These are phyloP conservation scores for Meloe dianella DNA, from an alignment of 2,888 invertebrate species.

Conservation along the genomic window DNA sequence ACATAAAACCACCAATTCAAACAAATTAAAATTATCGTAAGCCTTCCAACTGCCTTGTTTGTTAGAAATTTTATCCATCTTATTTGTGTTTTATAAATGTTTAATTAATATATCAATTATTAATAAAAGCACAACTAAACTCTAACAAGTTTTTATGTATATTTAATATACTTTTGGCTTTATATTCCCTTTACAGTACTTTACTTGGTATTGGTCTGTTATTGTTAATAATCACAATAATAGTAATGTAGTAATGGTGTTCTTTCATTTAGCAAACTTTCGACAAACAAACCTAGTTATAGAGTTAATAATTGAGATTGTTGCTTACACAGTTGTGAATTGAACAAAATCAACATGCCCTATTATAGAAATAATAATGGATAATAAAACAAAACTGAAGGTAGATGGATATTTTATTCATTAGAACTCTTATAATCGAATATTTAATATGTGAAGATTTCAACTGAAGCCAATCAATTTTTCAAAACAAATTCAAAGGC, in stretches of 20 bases:
- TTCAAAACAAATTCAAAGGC: not conserved
- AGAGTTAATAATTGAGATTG: conserved; percentile 25
- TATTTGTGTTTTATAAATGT: not conserved
- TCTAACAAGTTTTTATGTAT: not conserved
- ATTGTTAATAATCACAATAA: not conserved
- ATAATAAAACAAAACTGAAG: conserved; percentile 18
- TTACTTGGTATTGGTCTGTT: not conserved
- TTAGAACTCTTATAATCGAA: not conserved
- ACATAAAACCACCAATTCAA: too few species aligned
- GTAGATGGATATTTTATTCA: conserved; percentile 7
- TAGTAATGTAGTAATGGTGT: too few species aligned
- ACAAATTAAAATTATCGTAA: not conserved
- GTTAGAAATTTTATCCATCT: too few species aligned
- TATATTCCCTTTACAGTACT: not conserved
- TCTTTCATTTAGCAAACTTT: conserved; percentile 2
- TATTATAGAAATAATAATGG: conserved; percentile 19
- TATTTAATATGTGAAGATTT: conserved; percentile 4
- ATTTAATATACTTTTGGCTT: conserved; percentile 2
- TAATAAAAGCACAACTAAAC: not conserved
- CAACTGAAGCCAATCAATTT: not conserved
- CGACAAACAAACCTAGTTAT: conserved; percentile 12
- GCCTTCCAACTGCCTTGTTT: too few species aligned
- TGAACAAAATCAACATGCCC: conserved; percentile 25
- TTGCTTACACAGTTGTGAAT: conserved; percentile 16
- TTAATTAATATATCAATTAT: conserved; percentile 3